These are phyloP conservation scores for Camelus dromedarius DNA, from an alignment of 2,113 vertebrate genomes.

Conservation along the genomic window DNA sequence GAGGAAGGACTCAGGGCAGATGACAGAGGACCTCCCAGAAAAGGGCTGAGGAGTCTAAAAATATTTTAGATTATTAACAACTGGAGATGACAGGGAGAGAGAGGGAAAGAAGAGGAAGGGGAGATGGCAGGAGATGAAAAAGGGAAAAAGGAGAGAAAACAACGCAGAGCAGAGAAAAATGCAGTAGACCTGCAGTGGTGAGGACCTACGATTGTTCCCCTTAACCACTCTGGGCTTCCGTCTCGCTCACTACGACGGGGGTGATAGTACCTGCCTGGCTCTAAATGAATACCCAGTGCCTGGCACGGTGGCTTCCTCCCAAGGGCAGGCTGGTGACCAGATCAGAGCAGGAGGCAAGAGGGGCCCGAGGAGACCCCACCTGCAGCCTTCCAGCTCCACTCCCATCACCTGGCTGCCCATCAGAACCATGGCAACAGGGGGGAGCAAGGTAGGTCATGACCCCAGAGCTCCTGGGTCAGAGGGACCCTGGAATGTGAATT, in stretches of 20 bases:
- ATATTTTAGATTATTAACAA: background rate
- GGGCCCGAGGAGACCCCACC: background rate
- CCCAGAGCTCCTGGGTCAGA: background rate
- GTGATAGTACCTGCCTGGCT: background rate
- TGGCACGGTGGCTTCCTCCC: background rate
- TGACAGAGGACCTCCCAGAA: background rate
- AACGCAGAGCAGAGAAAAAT: background rate
- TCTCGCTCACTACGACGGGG: background rate
- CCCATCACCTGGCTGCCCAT: background rate
- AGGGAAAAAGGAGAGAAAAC: background rate
- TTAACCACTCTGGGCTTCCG: background rate
- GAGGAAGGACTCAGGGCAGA: background rate
- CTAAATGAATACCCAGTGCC: rapidly evolving
- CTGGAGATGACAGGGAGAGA: background rate
- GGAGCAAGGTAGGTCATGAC: too few relatives aligned
- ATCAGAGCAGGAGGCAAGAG: background rate
- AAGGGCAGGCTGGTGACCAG: too few relatives aligned
- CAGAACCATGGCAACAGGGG: background rate
- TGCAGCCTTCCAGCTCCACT: background rate
- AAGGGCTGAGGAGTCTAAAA: background rate
- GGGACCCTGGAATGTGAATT: background rate
- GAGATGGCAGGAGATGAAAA: background rate
- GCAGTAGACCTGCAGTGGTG: rapidly evolving
- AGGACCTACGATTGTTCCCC: too few relatives aligned
- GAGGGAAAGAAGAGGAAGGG: background rate